A percentile compares a stretch with the other conserved stretches of the same genome.
Evolutionary conservation across 2,888 invertebrate genomes (phyloP).

Genomic region (Agonopterix arenella): DNA sequence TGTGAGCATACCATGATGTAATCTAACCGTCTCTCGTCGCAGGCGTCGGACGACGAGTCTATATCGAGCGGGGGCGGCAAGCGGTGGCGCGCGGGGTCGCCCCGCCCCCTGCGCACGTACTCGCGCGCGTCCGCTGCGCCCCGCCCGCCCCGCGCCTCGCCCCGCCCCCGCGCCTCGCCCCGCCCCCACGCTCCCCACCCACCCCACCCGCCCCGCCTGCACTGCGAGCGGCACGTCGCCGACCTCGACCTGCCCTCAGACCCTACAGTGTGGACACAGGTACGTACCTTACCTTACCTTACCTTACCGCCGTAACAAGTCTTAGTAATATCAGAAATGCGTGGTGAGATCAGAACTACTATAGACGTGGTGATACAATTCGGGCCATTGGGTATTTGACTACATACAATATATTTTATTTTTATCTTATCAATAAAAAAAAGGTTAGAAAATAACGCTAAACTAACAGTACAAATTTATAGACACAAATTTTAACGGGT

Average conservation of each 20-base stretch:
- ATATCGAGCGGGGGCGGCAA: constrained; percentile 43
- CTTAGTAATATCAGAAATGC: too few species aligned
- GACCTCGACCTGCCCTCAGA: constrained; percentile 44
- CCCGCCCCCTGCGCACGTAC: constrained; percentile 5
- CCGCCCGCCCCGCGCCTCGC: neutral
- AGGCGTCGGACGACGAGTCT: constrained; percentile 57
- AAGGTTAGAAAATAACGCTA: too few species aligned
- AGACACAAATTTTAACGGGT: too few species aligned
- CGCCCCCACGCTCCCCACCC: constrained; percentile 12
- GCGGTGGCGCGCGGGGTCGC: constrained; percentile 37
- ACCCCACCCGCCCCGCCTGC: constrained; percentile 48
- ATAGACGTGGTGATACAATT: too few species aligned
- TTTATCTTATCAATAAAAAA: too few species aligned
- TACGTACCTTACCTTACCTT: constrained; percentile 9
- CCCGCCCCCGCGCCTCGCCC: neutral
- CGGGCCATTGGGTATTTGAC: too few species aligned
- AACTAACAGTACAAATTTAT: too few species aligned
- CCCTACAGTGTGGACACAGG: constrained; percentile 53
- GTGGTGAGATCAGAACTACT: too few species aligned
- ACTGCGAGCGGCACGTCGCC: constrained; percentile 79
- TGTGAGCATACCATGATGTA: too few species aligned
- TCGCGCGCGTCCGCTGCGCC: constrained; percentile 24
- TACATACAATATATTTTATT: too few species aligned
- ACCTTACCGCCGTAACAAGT: too few species aligned
- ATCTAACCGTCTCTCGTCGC: neutral